phyloP scores from a whole-genome alignment of 2,113 vertebrate species.

The Caranx melampygus region DNA sequence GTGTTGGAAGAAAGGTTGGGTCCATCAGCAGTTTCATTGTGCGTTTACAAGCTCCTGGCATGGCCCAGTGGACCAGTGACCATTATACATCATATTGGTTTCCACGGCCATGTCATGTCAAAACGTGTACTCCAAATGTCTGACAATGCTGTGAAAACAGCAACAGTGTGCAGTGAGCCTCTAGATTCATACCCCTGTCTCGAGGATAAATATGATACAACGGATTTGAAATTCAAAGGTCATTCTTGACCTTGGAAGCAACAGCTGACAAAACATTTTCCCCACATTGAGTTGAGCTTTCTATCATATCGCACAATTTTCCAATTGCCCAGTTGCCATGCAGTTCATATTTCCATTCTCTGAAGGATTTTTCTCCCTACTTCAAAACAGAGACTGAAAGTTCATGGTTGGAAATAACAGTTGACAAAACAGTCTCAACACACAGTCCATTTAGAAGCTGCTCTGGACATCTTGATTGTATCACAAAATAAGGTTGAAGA shows the following conservation, averaged over 20 bases:
- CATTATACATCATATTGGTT: constrained; percentile 23
- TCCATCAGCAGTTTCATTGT: constrained; percentile 31
- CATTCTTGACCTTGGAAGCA: background rate
- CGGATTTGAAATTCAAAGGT: background rate
- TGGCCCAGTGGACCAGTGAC: background rate
- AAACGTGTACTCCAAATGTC: constrained; percentile 25
- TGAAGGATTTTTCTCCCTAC: background rate
- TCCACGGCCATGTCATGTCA: constrained; percentile 29
- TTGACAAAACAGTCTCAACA: background rate
- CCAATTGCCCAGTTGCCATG: background rate
- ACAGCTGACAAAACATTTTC: constrained; percentile 5
- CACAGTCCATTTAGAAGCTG: background rate
- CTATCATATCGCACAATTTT: background rate
- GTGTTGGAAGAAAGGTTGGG: constrained; percentile 2
- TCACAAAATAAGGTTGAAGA: background rate
- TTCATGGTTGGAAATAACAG: background rate
- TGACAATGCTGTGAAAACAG: constrained; percentile 24
- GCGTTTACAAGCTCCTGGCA: constrained; percentile 24
- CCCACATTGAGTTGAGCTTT: constrained; percentile 3
- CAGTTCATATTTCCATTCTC: constrained; percentile 4
- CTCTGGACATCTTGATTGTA: background rate
- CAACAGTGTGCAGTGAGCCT: background rate
- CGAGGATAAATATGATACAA: background rate
- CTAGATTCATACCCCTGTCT: background rate
- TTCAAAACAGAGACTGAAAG: background rate